Conservation (phyloP, 2,797 vertebrate species). For the Lagocephalus sceleratus region DNA sequence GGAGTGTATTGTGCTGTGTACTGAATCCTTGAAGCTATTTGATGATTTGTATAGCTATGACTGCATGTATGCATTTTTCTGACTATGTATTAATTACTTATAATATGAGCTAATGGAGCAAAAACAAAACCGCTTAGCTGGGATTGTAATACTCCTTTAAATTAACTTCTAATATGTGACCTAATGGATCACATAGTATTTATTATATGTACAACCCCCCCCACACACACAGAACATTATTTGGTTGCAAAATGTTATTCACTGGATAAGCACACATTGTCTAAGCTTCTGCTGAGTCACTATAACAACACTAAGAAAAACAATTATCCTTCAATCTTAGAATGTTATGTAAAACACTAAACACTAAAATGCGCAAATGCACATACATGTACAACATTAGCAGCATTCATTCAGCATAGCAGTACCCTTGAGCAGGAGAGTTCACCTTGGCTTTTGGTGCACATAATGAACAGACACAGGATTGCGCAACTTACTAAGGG, state of each 20-base stretch:
- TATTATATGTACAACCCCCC: too few species aligned
- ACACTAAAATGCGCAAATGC: slow-evolving; percentile 24
- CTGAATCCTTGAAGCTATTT: too few species aligned
- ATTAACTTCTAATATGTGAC: too few species aligned
- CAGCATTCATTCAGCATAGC: slow-evolving; percentile 54
- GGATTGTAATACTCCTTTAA: too few species aligned
- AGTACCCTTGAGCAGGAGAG: slow-evolving; percentile 40
- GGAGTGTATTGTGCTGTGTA: slow-evolving; percentile 43
- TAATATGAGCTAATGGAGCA: too few species aligned
- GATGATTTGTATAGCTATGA: too few species aligned
- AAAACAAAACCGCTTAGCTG: too few species aligned
- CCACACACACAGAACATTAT: slow-evolving; percentile 38
- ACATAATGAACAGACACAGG: slow-evolving; percentile 19
- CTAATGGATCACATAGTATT: too few species aligned
- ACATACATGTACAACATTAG: slow-evolving; percentile 34
- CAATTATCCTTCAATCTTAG: slow-evolving; percentile 25
- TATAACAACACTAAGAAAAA: slow-evolving; percentile 61
- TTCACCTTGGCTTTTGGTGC: slow-evolving; percentile 61
- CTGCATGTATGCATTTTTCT: slow-evolving; percentile 47
- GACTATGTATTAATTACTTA: too few species aligned
- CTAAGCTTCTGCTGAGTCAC: slow-evolving; percentile 52
- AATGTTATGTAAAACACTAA: slow-evolving; percentile 37
- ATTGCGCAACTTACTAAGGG: slow-evolving; percentile 6
- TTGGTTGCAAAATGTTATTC: too few species aligned
- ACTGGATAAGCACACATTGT: slow-evolving; percentile 14